These are phyloP conservation scores for Ranitomeya variabilis DNA, from an alignment of 2,113 vertebrate genomes.

Conservation along the genomic window DNA sequence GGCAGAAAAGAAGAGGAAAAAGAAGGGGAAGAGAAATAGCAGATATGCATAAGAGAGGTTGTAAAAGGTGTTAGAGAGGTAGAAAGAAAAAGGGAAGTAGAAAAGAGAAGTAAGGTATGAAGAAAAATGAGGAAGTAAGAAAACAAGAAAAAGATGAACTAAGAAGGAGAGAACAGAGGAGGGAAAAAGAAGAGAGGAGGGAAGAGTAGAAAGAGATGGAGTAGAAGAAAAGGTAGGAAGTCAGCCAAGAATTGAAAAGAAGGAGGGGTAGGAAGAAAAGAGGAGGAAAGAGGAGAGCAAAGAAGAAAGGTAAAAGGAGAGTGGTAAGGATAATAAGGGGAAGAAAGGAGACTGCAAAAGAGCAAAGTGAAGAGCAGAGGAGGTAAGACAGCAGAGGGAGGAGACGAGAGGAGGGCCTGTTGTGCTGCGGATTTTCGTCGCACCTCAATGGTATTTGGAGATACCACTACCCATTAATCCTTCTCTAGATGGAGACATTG, in stretches of 20 bases:
- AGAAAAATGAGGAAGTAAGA: too few relatives aligned
- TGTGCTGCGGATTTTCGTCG: not conserved
- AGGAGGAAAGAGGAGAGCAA: not conserved
- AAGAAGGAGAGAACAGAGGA: too few relatives aligned
- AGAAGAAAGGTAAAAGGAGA: not conserved
- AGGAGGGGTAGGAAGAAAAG: not conserved
- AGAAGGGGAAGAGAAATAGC: too few relatives aligned
- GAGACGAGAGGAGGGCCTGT: not conserved
- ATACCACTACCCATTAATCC: slow-evolving; percentile 1
- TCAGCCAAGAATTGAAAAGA: not conserved
- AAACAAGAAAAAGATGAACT: too few relatives aligned
- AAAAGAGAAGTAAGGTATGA: too few relatives aligned
- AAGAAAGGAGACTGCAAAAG: not conserved
- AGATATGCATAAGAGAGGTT: too few relatives aligned
- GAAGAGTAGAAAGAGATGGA: too few relatives aligned
- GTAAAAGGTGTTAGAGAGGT: too few relatives aligned
- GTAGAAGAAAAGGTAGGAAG: too few relatives aligned
- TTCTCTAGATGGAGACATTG: not conserved
- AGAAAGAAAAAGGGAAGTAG: too few relatives aligned
- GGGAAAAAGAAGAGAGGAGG: too few relatives aligned
- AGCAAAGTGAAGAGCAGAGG: not conserved
- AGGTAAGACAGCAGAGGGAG: not conserved
- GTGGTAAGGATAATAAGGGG: not conserved
- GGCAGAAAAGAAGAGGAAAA: too few relatives aligned
- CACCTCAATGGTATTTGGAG: not conserved